Percentiles rank a stretch among this genome's conserved stretches.
Conservation (phyloP, 2,888 invertebrate genomes). For the Epistrophella euchroma region DNA sequence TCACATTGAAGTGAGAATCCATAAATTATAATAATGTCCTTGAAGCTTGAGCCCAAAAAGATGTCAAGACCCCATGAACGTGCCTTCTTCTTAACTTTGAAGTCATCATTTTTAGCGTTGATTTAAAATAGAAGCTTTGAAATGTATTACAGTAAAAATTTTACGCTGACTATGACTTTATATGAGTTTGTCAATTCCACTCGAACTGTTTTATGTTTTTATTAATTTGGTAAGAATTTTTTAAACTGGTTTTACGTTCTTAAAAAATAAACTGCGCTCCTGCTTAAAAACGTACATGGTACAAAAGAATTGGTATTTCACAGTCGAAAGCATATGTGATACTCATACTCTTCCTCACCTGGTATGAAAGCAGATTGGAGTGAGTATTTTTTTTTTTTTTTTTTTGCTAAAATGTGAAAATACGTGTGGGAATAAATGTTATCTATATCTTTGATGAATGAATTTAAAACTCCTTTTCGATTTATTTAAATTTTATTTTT, state of each 20-base stretch:
- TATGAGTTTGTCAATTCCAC: too few species aligned
- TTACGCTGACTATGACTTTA: too few species aligned
- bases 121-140: too few species aligned
- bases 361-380: not conserved
- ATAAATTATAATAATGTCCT: too few species aligned
- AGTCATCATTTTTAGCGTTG: too few species aligned
- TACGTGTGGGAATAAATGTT: conserved; percentile 64
- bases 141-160: too few species aligned
- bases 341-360: conserved; percentile 38
- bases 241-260: not conserved
- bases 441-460: conserved; percentile 53
- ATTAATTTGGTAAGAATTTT: not conserved
- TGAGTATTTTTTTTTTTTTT: not conserved
- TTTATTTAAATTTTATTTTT: not conserved
- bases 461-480: conserved; percentile 36
- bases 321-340: conserved; percentile 18
- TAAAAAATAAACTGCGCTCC: not conserved
- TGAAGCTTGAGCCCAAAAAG: too few species aligned
- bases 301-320: conserved; percentile 44
- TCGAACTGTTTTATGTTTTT: too few species aligned
- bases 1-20: too few species aligned
- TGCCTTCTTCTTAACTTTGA: too few species aligned
- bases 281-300: not conserved
- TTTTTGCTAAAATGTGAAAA: conserved; percentile 2
- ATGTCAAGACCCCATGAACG: too few species aligned